Base-by-base conservation (phyloP, 1,140 invertebrate genomes). In the Macrosteles quadrilineatus region DNA sequence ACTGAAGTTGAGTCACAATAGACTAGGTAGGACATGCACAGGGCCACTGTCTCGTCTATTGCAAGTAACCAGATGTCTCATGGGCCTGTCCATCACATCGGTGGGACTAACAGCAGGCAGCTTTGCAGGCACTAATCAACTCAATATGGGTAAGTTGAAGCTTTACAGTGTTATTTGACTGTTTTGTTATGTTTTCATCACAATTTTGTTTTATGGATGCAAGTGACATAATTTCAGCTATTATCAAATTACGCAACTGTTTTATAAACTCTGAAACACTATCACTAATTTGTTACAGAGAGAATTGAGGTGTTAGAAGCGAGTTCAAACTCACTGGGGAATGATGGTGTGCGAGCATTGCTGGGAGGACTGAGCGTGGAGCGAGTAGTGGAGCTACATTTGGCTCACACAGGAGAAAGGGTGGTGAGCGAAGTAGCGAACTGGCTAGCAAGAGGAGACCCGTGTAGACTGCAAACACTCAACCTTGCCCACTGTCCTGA, bases 1-100 rank as follows among this genome's bases (percentile, higher is more conserved):
- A 50, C 67, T 72, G 43, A 71, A 73, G 17, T 31, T 75, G 1
- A 73, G 74, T 25, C 73, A 70, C 43, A 75, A 75, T 29, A 47
- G 62, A 19, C 64, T 73, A 21, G 68, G 68, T 21, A 63, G 70
- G 40, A n/a, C 32, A 17, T 73, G 71, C 59, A 31, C 69, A 17
- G 50, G 40, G 14, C 50, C 68, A 0, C 36, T 73, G 11, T 31
- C 29, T 1, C 36, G 55, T 1, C 21, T 74, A 9, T 27, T 70
- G 47, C 59, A 43, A 27, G 12, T 27, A 6, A 23, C 72, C 4
- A 53, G 55, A 14, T 29, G 27, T 32, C 57, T 74, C 14, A 32
- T 27, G 2, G 17, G 17, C 14, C 62, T 74, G 14, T 55, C 17
- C n/a, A n/a, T 74, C 4, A 50, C 62, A 31, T 63, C 55, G 14